A percentile compares a stretch with the other conserved stretches of the same genome.
Evolutionary conservation across 1,140 invertebrate genomes (phyloP).

Genomic region (Mercenaria mercenaria): DNA sequence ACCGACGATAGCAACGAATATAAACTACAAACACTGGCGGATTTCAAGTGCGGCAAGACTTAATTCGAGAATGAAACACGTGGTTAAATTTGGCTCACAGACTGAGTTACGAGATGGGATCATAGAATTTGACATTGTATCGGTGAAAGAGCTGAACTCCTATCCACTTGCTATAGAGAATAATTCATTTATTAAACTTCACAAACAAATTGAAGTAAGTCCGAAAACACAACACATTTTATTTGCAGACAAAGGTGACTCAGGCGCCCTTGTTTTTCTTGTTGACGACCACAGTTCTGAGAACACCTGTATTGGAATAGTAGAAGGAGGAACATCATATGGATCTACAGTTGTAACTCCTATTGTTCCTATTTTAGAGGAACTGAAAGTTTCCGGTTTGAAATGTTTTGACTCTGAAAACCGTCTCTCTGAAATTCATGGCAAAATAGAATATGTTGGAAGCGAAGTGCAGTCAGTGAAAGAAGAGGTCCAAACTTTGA

Average conservation of each 20-base stretch:
- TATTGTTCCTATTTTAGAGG: constrained; percentile 5
- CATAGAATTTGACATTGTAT: background rate
- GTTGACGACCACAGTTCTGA: background rate
- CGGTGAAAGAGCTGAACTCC: background rate
- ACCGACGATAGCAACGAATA: background rate
- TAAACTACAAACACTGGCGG: background rate
- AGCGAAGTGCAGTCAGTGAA: background rate
- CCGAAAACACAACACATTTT: background rate
- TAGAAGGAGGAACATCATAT: background rate
- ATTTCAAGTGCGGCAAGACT: background rate
- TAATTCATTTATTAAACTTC: background rate
- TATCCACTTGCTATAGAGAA: background rate
- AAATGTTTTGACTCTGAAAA: background rate
- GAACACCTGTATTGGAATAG: background rate
- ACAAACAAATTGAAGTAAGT: background rate
- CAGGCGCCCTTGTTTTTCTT: background rate
- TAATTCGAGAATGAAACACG: background rate
- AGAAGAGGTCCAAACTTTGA: background rate
- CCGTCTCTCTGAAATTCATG: background rate
- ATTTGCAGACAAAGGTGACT: background rate
- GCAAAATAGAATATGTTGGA: background rate
- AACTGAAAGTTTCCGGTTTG: background rate
- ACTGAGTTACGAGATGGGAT: background rate
- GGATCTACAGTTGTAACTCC: background rate
- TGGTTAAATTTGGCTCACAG: background rate